Evolutionary conservation across 2,113 vertebrate genomes (phyloP), one percentile per base, ranked within the genome.

Genomic region (Sylvietta virens): DNA sequence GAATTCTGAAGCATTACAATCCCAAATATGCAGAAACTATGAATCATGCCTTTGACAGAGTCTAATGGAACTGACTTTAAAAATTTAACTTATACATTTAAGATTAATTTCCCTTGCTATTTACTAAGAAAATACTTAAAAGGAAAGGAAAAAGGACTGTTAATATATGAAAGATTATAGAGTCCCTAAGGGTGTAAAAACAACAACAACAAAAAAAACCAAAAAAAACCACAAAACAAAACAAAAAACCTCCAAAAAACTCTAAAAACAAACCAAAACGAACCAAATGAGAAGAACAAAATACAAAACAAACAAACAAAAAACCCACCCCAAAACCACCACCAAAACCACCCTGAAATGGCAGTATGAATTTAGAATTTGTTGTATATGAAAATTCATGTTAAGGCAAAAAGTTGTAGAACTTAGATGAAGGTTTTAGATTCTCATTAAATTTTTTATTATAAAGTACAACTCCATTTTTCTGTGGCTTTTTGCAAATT

Each of bases 171-270:
- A 21, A 70, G 13, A 16, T 53, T 60, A 60, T 40, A 40, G 3
- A 11, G 8, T 37, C 30, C 5, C 15, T 26, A n/a, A 58, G 13
- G 6, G 6, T 1, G 2, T 20, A 78, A 42, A 35, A 35, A 0
- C 2, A 16, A 47, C n/a, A n/a, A n/a, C n/a, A 57, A 2, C 6
- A 35, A 56, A 66, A 4, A 17, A 57, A 9, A 26, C 4, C 23
- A 5, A 31, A 31, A 37, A 47, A 47, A 47, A n/a, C 17, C 10
- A 27, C 26, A 54, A 22, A 22, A 12, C 7, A 14, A 26, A 67
- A 23, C 12, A 30, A 28, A 65, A n/a, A 24, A n/a, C n/a, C n/a
- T 21, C 11, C 9, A 31, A 51, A 64, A 73, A 56, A 30, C 13
- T 5, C 21, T n/a, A n/a, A 62, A 27, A 16, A 9, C 9, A 22